Conservation (phyloP, 2,888 invertebrate species). For the Anagyrus pseudococci region DNA sequence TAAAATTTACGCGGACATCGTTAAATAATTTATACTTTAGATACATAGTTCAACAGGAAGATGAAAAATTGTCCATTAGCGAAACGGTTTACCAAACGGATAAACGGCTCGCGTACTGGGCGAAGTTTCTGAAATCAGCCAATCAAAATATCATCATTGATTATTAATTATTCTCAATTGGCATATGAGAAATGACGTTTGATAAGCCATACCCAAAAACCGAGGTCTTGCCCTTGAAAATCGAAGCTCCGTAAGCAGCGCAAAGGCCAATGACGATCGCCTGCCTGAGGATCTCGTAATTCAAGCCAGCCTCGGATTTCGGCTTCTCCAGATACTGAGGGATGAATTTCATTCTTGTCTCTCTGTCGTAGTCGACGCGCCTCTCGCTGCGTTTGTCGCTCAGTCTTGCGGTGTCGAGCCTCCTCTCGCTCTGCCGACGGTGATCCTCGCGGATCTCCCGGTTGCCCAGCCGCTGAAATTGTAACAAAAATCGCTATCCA, state of each 20-base stretch:
- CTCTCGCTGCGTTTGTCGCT: neutral
- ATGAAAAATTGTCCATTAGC: too few species aligned
- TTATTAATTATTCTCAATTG: neutral
- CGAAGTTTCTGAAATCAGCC: slow-evolving; percentile 30
- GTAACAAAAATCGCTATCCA: too few species aligned
- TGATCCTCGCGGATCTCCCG: too few species aligned
- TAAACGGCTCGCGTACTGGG: slow-evolving; percentile 20
- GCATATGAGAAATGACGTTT: too few species aligned
- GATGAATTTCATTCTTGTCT: slow-evolving; percentile 12
- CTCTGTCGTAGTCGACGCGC: neutral
- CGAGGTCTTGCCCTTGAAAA: slow-evolving; percentile 47
- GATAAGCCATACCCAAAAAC: slow-evolving; percentile 45
- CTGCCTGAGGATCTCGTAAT: slow-evolving; percentile 47
- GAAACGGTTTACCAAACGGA: slow-evolving; percentile 31
- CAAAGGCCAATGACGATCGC: slow-evolving; percentile 48
- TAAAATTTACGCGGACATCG: too few species aligned
- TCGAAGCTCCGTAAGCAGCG: slow-evolving; percentile 49
- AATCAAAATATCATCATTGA: neutral
- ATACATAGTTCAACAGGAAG: too few species aligned
- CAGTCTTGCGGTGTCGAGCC: neutral
- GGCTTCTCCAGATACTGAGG: slow-evolving; percentile 34
- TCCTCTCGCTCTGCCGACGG: slow-evolving; percentile 4
- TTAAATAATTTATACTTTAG: too few species aligned
- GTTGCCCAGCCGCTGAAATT: too few species aligned
- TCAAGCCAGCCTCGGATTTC: too few species aligned